A percentile compares a stretch with the other conserved stretches of the same genome.
phyloP scores from a whole-genome alignment of 2,797 vertebrate species.

The Naso thynnoides region DNA sequence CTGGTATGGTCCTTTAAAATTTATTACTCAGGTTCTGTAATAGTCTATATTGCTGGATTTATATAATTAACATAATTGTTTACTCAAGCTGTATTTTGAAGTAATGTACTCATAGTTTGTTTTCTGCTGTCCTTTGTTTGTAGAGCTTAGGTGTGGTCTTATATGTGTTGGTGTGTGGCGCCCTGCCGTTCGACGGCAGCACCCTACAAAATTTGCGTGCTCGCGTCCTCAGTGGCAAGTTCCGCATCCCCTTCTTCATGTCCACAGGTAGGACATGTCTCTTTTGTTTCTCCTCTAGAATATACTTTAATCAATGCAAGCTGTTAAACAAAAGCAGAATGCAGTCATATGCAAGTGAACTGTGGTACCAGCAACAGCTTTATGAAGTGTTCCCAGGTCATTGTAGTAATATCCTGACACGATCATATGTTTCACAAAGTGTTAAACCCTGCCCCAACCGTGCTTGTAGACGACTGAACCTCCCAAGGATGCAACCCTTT shows the following conservation, averaged over 20 bases:
- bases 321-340: background rate
- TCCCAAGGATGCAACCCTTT: too few relatives aligned
- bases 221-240: constrained; percentile 96
- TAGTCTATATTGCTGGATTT: background rate
- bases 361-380: too few relatives aligned
- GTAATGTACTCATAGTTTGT: background rate
- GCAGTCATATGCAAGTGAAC: too few relatives aligned
- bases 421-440: too few relatives aligned
- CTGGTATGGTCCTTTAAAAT: too few relatives aligned
- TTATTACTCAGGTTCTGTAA: too few relatives aligned
- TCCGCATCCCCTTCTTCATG: constrained; percentile 99
- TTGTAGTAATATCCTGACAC: too few relatives aligned
- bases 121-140: constrained; percentile 2
- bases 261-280: constrained; percentile 86
- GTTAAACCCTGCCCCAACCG: too few relatives aligned
- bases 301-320: background rate
- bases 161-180: constrained; percentile 96
- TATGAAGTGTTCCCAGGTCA: too few relatives aligned
- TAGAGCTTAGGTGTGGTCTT: constrained; percentile 97
- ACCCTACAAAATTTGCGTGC: constrained; percentile 97
- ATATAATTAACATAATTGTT: background rate
- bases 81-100: background rate
- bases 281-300: too few relatives aligned
- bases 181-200: constrained; percentile 97
- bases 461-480: too few relatives aligned